These are phyloP conservation scores for Dendrocincla fuliginosa DNA, from an alignment of 2,797 vertebrate genomes.

Conservation along the genomic window DNA sequence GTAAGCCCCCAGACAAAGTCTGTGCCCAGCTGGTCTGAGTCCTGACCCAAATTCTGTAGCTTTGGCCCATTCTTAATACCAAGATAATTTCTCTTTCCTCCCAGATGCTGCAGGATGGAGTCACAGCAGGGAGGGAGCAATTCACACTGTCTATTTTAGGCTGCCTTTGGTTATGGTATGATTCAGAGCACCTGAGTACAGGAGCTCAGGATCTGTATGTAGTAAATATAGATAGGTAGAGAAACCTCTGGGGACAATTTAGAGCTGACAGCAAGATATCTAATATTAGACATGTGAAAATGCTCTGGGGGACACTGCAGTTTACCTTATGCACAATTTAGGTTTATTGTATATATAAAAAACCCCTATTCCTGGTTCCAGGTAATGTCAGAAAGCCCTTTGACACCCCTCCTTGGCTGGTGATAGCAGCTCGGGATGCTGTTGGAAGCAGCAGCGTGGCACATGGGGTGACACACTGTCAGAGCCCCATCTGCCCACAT, in stretches of 20 bases:
- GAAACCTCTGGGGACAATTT: neutral
- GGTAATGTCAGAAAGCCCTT: neutral
- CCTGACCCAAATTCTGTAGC: neutral
- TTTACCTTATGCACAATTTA: constrained; percentile 36
- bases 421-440: fast-evolving
- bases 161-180: constrained; percentile 8
- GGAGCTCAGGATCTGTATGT: neutral
- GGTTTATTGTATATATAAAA: neutral
- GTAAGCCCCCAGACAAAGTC: neutral
- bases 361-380: neutral
- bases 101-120: constrained; percentile 40
- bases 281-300: constrained; percentile 54
- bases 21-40: neutral
- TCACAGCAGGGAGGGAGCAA: constrained; percentile 19
- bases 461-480: neutral
- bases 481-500: fast-evolving
- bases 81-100: neutral
- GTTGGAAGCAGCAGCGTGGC: neutral
- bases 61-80: neutral
- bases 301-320: neutral
- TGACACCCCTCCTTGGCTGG: neutral
- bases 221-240: constrained; percentile 52
- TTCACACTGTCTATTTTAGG: constrained; percentile 52
- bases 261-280: constrained; percentile 13
- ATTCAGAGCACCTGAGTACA: constrained; percentile 33